Evolutionary conservation across 2,113 vertebrate genomes (phyloP).

Genomic region (Neodon shergylaensis): DNA sequence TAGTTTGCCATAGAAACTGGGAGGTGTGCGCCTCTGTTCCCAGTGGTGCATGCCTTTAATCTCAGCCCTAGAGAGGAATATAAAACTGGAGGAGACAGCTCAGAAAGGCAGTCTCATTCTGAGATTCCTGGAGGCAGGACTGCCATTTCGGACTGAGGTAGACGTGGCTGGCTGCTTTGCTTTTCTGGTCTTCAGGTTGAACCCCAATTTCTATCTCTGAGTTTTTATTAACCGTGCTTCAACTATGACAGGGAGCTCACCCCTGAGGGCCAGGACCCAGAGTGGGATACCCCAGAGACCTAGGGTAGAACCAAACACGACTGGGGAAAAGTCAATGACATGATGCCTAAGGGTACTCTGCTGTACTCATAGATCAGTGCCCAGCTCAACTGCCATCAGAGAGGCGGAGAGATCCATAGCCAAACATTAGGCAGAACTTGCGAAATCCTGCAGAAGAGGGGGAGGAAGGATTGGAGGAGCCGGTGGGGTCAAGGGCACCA

Average conservation of each 20-base stretch:
- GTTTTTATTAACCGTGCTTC: no score
- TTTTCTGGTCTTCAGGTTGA: no score
- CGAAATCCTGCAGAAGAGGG: not conserved
- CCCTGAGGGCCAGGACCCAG: not conserved
- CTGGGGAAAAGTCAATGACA: not conserved
- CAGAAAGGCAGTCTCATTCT: no score
- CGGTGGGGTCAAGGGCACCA: not conserved
- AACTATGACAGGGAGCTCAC: not conserved
- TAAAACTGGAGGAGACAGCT: no score
- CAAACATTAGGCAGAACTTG: not conserved
- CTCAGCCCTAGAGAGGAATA: no score
- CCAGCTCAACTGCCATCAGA: not conserved
- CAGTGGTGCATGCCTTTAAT: no score
- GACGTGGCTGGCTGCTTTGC: no score
- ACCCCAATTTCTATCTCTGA: no score
- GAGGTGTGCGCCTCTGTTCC: no score
- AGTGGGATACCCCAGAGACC: not conserved
- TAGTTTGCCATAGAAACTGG: no score
- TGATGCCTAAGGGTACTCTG: not conserved
- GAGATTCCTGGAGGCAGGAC: no score
- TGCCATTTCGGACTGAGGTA: no score
- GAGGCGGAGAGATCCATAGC: not conserved
- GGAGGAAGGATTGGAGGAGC: not conserved
- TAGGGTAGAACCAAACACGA: not conserved
- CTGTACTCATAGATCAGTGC: not conserved